A percentile compares a stretch with the other conserved stretches of the same genome.
phyloP scores from a whole-genome alignment of 1,140 invertebrate species.

The Nylanderia fulva region DNA sequence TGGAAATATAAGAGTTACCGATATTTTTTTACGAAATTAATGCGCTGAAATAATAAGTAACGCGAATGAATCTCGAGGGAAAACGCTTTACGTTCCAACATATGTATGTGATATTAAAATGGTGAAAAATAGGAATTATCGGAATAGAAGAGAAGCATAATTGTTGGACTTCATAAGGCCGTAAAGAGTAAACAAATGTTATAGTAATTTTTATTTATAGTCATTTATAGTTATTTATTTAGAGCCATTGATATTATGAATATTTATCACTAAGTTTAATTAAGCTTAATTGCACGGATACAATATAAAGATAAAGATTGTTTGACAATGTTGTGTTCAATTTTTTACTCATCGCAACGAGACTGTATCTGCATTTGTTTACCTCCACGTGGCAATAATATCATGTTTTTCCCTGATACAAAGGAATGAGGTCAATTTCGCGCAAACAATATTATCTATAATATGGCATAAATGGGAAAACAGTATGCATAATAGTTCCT shows the following conservation, averaged over 20 bases:
- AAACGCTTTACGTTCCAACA: background rate
- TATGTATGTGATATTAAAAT: too few relatives aligned
- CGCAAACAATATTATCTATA: slow-evolving; percentile 39
- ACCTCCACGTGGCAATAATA: background rate
- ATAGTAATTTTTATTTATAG: too few relatives aligned
- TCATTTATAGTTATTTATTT: too few relatives aligned
- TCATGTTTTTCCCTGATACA: background rate
- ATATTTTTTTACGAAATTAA: slow-evolving; percentile 43
- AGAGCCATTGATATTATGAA: slow-evolving; percentile 27
- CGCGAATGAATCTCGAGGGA: background rate
- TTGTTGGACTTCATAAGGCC: too few relatives aligned
- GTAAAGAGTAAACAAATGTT: too few relatives aligned
- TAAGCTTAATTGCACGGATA: background rate
- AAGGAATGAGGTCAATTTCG: slow-evolving; percentile 32
- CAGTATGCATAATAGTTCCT: background rate
- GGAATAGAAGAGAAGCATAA: too few relatives aligned
- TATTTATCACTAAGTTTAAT: slow-evolving; percentile 45
- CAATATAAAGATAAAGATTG: background rate
- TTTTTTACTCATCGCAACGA: background rate
- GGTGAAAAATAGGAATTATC: too few relatives aligned
- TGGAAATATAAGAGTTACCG: slow-evolving; percentile 46
- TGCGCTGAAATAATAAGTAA: background rate
- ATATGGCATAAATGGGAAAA: background rate
- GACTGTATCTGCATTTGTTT: background rate
- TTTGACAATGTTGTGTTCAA: background rate